These are phyloP conservation scores for Paelopatides confundens DNA, from an alignment of 53 echinoderm and acorn worm species.

Conservation along the genomic window DNA sequence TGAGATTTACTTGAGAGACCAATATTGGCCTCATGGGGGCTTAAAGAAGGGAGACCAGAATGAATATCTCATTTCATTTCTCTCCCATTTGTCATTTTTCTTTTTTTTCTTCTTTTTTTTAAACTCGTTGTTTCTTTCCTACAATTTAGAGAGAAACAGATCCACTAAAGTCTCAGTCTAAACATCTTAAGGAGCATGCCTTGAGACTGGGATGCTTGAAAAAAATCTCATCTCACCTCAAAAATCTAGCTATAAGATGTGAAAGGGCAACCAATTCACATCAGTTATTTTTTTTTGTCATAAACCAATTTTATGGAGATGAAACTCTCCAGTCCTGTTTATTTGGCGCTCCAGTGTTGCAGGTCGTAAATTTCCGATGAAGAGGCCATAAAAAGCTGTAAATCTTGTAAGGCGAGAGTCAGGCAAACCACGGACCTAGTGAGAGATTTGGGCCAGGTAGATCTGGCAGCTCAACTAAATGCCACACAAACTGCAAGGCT, in stretches of 20 bases:
- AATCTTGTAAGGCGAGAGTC: conserved; percentile 37
- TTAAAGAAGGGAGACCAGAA: no score
- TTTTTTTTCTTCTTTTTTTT: no score
- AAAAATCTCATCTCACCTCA: not conserved
- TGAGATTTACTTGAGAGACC: no score
- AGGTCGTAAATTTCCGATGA: conserved; percentile 50
- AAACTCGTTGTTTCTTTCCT: no score
- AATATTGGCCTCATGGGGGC: no score
- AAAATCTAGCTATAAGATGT: conserved; percentile 28
- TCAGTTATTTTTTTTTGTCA: conserved; percentile 50
- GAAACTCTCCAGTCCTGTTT: conserved; percentile 57
- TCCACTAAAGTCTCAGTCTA: not conserved
- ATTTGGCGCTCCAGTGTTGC: conserved; percentile 52
- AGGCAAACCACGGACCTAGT: not conserved
- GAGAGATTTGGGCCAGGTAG: conserved; percentile 47
- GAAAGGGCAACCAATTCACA: conserved; percentile 54
- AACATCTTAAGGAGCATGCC: not conserved
- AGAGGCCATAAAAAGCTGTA: conserved; percentile 54
- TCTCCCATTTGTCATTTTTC: no score
- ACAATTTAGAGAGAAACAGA: conserved; percentile 1
- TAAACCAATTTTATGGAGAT: conserved; percentile 59
- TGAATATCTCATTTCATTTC: no score
- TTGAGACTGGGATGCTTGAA: not conserved
- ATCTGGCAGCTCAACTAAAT: conserved; percentile 19
- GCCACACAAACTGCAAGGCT: conserved; percentile 34